These are phyloP conservation scores for Dendrolimus kikuchii DNA, from an alignment of 1,140 invertebrate genomes.

Conservation along the genomic window DNA sequence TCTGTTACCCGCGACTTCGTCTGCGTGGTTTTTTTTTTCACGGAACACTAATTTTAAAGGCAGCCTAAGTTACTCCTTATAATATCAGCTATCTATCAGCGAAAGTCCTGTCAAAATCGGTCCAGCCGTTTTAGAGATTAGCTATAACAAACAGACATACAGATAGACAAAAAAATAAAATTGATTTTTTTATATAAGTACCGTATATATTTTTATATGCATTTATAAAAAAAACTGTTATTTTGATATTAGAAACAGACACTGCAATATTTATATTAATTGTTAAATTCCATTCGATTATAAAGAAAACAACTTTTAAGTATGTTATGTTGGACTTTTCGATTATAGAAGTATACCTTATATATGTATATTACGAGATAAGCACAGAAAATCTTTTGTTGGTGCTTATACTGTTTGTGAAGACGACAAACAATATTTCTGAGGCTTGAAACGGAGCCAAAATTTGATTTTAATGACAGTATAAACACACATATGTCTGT, in stretches of 20 bases:
- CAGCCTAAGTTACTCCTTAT: no score
- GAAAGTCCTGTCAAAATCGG: no score
- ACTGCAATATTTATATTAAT: neutral
- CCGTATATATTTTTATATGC: slow-evolving; percentile 3
- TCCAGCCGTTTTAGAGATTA: no score
- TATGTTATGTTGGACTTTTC: slow-evolving; percentile 6
- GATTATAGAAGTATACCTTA: slow-evolving; percentile 15
- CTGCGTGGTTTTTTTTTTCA: no score
- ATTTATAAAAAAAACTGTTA: slow-evolving; percentile 1
- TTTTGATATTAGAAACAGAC: slow-evolving; percentile 2
- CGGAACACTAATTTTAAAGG: no score
- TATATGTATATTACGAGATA: slow-evolving; percentile 17
- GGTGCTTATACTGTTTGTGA: slow-evolving; percentile 44
- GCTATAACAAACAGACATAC: no score
- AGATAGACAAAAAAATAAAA: no score
- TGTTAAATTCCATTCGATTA: neutral
- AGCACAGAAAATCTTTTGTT: slow-evolving; percentile 27
- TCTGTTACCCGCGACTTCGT: no score
- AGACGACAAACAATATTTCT: slow-evolving; percentile 61
- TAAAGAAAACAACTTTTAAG: neutral
- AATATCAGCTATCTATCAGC: no score
- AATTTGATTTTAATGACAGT: slow-evolving; percentile 68
- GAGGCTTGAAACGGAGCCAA: slow-evolving; percentile 51
- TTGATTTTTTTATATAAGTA: slow-evolving; percentile 7
- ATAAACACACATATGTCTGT: slow-evolving; percentile 56